A percentile compares a stretch with the other conserved stretches of the same genome.
phyloP scores from a whole-genome alignment of 2,797 vertebrate genomes.

The Argya squamiceps region DNA sequence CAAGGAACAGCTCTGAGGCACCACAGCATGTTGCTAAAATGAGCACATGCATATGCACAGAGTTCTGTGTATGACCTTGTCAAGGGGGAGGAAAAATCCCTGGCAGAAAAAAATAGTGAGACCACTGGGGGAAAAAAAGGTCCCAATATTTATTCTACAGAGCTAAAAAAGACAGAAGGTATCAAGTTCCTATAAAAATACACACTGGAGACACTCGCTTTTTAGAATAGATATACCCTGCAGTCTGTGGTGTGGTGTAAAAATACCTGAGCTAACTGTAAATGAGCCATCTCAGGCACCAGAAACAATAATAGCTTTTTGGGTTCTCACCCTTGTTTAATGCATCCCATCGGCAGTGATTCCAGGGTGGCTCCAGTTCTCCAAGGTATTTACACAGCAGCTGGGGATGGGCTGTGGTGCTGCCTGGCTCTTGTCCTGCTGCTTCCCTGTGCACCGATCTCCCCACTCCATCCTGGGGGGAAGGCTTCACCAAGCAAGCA shows the following conservation, averaged over 20 bases:
- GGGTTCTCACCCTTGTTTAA: neutral
- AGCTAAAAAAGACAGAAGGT: neutral
- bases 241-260: neutral
- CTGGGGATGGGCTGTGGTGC: neutral
- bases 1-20: neutral
- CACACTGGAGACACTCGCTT: neutral
- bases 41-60: fast-evolving
- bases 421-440: neutral
- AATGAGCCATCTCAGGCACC: neutral
- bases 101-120: neutral
- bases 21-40: fast-evolving
- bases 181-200: neutral
- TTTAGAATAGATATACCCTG: neutral
- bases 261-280: neutral
- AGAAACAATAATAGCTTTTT: neutral
- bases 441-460: neutral
- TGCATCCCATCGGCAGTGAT: neutral
- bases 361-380: neutral
- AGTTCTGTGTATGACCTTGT: neutral
- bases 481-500: neutral
- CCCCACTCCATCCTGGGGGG: neutral
- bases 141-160: neutral
- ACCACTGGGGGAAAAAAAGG: neutral
- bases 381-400: fast-evolving
- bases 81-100: neutral